phyloP scores from a whole-genome alignment of 2,888 invertebrate species.

The Gibbula magus region DNA sequence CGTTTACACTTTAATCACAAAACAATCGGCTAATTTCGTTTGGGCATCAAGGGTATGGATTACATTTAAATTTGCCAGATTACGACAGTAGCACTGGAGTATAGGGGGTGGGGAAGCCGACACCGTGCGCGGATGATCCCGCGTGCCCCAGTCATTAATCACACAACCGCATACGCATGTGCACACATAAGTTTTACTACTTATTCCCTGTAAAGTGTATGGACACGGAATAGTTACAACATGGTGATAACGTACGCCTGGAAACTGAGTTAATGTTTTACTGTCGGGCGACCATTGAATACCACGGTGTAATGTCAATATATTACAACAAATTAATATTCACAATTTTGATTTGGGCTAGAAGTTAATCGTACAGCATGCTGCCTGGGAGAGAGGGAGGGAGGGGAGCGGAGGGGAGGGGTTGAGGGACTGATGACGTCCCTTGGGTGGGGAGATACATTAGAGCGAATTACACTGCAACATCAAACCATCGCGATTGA shows the following conservation, averaged over 20 bases:
- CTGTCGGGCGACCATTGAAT: no score
- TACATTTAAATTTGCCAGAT: background rate
- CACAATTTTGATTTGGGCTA: no score
- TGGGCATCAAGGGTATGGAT: background rate
- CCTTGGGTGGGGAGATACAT: background rate
- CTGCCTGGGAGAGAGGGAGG: background rate
- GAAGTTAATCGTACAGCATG: no score
- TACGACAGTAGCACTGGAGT: background rate
- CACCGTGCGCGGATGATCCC: background rate
- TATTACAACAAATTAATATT: no score
- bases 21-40: constrained; percentile 2
- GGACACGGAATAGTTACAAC: no score
- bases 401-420: background rate
- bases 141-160: background rate
- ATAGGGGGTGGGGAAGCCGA: background rate
- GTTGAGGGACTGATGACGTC: background rate
- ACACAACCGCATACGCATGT: background rate
- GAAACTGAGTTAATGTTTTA: no score
- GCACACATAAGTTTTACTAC: background rate
- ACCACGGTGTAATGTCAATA: no score
- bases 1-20: constrained; percentile 9
- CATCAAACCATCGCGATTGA: constrained; percentile 7
- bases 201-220: background rate
- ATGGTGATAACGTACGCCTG: no score
- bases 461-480: constrained; percentile 12